Conservation (phyloP, 92 coral and sea anemone species). For the Zoanthus sansibaricus region DNA sequence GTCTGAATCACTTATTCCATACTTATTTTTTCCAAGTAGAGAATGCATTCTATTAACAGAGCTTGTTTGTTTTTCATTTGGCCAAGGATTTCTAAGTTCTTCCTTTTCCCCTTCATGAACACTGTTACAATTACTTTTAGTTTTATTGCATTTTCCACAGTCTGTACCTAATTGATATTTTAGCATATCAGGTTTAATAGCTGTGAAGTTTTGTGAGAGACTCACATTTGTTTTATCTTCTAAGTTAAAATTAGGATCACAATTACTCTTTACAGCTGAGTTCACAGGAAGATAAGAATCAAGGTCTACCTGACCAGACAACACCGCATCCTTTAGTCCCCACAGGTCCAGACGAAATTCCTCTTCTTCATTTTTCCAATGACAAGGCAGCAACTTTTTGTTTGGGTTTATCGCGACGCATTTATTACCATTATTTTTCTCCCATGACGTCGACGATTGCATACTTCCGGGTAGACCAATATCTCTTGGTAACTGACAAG, state of each 20-base stretch:
- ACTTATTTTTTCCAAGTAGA: neutral
- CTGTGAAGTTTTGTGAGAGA: neutral
- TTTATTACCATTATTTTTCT: neutral
- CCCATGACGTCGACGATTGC: neutral
- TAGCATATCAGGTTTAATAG: neutral
- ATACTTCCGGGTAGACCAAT: neutral
- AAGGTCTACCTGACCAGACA: slow-evolving; percentile 77
- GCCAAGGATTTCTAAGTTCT: neutral
- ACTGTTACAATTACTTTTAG: neutral
- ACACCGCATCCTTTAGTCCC: slow-evolving; percentile 86
- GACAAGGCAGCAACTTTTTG: slow-evolving; percentile 13
- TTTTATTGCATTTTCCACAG: neutral
- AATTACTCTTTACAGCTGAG: neutral
- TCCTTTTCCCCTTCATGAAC: neutral
- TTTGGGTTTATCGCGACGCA: neutral
- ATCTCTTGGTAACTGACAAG: neutral
- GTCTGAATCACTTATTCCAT: neutral
- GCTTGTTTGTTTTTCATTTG: neutral
- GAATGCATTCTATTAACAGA: neutral
- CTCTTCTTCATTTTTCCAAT: slow-evolving; percentile 64
- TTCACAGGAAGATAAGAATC: slow-evolving; percentile 50
- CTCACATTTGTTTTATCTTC: neutral
- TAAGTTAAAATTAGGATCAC: neutral
- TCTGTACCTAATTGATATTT: neutral
- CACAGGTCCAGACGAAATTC: slow-evolving; percentile 78